Percentiles rank a stretch among this genome's conserved stretches.
Conservation (phyloP, 2,797 vertebrate species). For the Odontamblyopus lacepedii region DNA sequence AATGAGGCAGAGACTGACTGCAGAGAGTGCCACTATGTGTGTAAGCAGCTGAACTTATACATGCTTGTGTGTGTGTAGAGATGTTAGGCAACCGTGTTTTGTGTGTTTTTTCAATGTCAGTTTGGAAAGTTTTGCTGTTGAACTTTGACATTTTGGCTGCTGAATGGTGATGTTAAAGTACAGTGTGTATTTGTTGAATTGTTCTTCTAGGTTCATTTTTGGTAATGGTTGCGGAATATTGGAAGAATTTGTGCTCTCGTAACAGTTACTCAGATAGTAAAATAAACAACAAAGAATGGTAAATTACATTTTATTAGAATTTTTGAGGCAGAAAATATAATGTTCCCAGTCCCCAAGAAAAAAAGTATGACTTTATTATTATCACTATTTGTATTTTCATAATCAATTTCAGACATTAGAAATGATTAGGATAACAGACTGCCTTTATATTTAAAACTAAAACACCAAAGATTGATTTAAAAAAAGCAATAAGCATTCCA, state of each 20-base stretch:
- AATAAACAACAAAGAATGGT: not conserved
- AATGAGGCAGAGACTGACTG: constrained; percentile 22
- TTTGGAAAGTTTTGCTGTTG: constrained; percentile 35
- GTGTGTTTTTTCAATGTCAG: constrained; percentile 28
- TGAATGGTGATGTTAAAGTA: not conserved
- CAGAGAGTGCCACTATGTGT: constrained; percentile 17
- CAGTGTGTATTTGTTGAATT: not conserved
- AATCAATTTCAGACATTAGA: not conserved
- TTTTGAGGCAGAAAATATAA: not conserved
- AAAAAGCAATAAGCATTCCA: too few relatives aligned
- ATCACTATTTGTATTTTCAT: not conserved
- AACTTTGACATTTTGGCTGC: constrained; percentile 26
- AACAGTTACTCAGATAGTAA: not conserved
- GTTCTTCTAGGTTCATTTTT: not conserved
- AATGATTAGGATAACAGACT: not conserved
- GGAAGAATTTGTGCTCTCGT: not conserved
- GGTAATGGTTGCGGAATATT: not conserved
- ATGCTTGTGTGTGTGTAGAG: constrained; percentile 24
- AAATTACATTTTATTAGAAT: constrained; percentile 1
- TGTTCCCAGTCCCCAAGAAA: not conserved
- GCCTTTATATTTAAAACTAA: not conserved
- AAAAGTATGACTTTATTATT: not conserved
- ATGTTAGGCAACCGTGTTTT: constrained; percentile 19
- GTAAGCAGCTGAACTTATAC: constrained; percentile 43
- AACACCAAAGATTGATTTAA: not conserved